Evolutionary conservation across 2,797 vertebrate species (phyloP).

Genomic region (Falco naumanni): DNA sequence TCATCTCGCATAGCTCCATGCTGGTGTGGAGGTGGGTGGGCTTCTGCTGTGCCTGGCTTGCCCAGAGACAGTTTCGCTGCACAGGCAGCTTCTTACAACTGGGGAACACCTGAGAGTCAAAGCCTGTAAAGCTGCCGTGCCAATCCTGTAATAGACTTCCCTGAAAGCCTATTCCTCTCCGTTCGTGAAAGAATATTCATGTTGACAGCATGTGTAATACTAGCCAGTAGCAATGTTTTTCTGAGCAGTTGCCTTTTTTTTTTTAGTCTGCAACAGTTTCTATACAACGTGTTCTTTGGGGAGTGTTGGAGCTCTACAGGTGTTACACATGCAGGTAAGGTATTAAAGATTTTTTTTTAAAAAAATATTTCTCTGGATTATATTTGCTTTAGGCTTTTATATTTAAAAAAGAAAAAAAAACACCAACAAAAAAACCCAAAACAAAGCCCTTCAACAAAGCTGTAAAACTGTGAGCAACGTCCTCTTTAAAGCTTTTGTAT

Average conservation of each 20-base stretch:
- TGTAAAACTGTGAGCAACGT: background rate
- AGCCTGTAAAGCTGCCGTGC: background rate
- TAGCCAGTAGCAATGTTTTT: background rate
- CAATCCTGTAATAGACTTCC: background rate
- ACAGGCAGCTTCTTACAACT: background rate
- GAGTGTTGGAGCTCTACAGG: background rate
- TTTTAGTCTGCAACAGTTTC: background rate
- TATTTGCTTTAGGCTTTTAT: constrained; percentile 34
- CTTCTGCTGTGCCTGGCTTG: background rate
- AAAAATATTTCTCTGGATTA: background rate
- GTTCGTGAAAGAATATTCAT: background rate
- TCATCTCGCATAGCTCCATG: fast-evolving
- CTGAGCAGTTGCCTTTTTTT: background rate
- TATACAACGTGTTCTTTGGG: background rate
- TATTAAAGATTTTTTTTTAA: background rate
- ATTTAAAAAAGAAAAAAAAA: background rate
- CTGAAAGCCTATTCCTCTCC: background rate
- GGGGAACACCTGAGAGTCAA: background rate
- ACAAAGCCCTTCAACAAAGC: background rate
- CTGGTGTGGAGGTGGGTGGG: background rate
- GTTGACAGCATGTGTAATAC: background rate
- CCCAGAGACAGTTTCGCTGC: fast-evolving
- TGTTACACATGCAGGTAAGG: background rate
- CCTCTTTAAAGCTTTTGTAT: constrained; percentile 9
- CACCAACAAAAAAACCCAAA: no score